These are phyloP conservation scores for Scrobipalpa costella DNA, from an alignment of 2,888 invertebrate species.

Conservation along the genomic window DNA sequence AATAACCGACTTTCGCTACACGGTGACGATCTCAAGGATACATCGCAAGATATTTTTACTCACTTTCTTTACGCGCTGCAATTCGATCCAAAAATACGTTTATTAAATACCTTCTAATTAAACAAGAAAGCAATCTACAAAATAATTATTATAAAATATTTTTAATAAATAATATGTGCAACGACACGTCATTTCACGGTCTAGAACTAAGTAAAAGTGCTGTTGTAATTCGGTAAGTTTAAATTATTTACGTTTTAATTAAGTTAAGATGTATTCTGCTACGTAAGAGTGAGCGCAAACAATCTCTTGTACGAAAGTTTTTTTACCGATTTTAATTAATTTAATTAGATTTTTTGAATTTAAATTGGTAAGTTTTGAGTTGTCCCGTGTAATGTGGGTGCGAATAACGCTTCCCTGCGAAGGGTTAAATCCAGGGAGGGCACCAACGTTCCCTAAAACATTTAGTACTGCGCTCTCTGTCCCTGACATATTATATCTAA, in stretches of 20 bases:
- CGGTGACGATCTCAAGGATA: conserved; percentile 39
- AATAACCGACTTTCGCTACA: conserved; percentile 49
- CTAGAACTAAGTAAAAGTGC: conserved; percentile 60
- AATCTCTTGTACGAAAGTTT: conserved; percentile 1
- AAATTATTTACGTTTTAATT: conserved; percentile 43
- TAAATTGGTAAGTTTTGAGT: background rate
- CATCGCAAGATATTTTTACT: conserved; percentile 49
- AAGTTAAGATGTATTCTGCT: conserved; percentile 28
- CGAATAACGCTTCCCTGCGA: too few relatives aligned
- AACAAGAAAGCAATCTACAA: background rate
- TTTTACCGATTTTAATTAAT: conserved; percentile 24
- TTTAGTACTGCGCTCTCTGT: too few relatives aligned
- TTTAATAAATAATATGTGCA: background rate
- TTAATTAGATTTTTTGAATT: conserved; percentile 29
- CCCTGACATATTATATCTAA: too few relatives aligned
- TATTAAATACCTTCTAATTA: too few relatives aligned
- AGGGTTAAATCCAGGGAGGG: too few relatives aligned
- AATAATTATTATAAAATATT: background rate
- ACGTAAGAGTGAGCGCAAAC: background rate
- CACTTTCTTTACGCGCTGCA: conserved; percentile 33
- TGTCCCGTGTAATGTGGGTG: too few relatives aligned
- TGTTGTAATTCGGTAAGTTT: conserved; percentile 36
- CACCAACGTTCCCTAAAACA: too few relatives aligned
- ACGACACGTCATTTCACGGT: conserved; percentile 60
- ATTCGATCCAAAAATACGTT: background rate